These are phyloP conservation scores for Amiota mariae DNA, from an alignment of 2,888 invertebrate genomes.

Conservation along the genomic window DNA sequence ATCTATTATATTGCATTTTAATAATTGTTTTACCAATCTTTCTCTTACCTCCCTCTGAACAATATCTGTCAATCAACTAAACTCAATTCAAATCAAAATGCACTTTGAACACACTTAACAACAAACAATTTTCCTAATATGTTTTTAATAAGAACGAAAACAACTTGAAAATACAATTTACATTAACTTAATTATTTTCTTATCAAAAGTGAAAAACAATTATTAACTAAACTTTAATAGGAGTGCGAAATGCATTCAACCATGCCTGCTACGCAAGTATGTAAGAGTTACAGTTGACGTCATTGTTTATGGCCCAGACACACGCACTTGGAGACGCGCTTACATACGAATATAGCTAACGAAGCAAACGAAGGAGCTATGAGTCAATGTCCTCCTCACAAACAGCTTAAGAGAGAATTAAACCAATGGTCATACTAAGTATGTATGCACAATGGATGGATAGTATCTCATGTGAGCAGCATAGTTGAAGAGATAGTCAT, in stretches of 20 bases:
- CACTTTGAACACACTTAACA: too few species aligned
- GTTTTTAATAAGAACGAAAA: conserved; percentile 18
- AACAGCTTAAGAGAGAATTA: not conserved
- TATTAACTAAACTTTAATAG: conserved; percentile 12
- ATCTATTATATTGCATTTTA: too few species aligned
- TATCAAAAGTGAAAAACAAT: conserved; percentile 27
- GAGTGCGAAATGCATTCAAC: not conserved
- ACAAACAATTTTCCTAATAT: not conserved
- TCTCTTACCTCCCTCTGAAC: too few species aligned
- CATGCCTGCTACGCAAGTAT: not conserved
- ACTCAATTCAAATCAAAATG: too few species aligned
- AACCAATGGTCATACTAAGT: too few species aligned
- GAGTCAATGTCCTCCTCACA: not conserved
- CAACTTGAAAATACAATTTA: conserved; percentile 59
- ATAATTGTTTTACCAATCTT: too few species aligned
- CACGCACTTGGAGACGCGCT: conserved; percentile 50
- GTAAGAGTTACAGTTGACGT: conserved; percentile 37
- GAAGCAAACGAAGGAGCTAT: not conserved
- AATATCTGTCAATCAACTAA: too few species aligned
- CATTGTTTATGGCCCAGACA: conserved; percentile 55
- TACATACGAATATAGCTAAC: not conserved
- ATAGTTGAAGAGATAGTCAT: conserved; percentile 12
- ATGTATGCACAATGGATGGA: not conserved
- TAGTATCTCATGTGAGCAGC: not conserved
- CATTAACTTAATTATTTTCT: conserved; percentile 62